Evolutionary conservation across 2,113 vertebrate species (phyloP), one percentile per base, ranked within the genome.

Genomic region (Arothron firmamentum): DNA sequence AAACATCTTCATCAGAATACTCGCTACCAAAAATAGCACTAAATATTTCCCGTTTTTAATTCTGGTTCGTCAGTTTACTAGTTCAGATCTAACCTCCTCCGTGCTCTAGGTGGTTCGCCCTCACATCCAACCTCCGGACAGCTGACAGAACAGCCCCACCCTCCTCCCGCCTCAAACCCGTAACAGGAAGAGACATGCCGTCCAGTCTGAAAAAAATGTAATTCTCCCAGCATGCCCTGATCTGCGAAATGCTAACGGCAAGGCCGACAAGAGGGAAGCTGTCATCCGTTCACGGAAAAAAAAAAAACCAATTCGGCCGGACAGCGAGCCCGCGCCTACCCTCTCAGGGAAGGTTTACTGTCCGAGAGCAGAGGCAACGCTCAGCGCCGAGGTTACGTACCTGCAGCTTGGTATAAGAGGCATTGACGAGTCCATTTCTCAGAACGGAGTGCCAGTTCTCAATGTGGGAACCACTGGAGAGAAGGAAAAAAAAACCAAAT

Each of bases 361-460:
- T 89, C 82, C 85, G 80, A 81, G 68, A 69, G 74, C 61, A 65
- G 72, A 79, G 70, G 80, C 67, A 34, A 81, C 66, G 70, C 72
- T 77, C 65, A 79, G 75, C 78, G 78, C 70, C 63, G 68, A 68
- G 65, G 59, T 70, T 72, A 77, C 52, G 80, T 93, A 99, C 97
- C 95, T 99, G 97, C 84, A 99, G 91, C 90, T 99, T 99, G 89
- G 97, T 99, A 88, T 99, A 99, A 85, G 96, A 99, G 63, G 97
- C 97, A 77, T 99, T 99, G 88, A 99, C 97, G 86, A 99, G 93
- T 87, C 97, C 97, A 49, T 98, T 99, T 89, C 97, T 95, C 87
- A 99, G 93, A 90, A 99, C 97, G 78, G 96, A 99, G 85, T 99
- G 97, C 97, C 97, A 99, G 90, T 99, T 99, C 91, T 99, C 97